Percentiles rank a stretch among this genome's conserved stretches.
phyloP scores from a whole-genome alignment of 1,140 invertebrate species.

The Cepaea nemoralis region DNA sequence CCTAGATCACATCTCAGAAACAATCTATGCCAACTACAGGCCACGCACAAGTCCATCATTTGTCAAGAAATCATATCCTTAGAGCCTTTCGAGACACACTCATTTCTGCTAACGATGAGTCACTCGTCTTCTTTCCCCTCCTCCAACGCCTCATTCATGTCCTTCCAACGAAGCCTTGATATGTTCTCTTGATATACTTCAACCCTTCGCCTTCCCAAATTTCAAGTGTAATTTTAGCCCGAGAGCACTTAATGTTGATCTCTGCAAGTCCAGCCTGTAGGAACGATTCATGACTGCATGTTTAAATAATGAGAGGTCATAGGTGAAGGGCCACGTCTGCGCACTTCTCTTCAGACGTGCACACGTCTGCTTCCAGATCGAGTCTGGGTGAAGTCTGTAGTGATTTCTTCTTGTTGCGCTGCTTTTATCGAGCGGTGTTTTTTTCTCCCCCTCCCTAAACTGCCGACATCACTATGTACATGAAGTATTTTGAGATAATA shows the following conservation, averaged over 20 bases:
- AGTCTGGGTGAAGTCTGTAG: no score
- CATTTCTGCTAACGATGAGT: not conserved
- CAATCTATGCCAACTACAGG: no score
- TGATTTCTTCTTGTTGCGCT: no score
- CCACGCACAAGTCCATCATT: no score
- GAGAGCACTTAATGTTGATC: slow-evolving; percentile 1
- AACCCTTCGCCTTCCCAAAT: not conserved
- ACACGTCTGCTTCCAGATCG: no score
- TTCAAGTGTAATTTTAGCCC: not conserved
- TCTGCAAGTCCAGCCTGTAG: not conserved
- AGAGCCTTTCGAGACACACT: not conserved
- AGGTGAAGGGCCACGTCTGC: not conserved
- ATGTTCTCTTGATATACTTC: not conserved
- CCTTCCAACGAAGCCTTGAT: not conserved
- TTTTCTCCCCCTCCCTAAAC: no score
- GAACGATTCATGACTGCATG: not conserved
- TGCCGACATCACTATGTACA: no score
- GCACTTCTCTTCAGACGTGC: no score
- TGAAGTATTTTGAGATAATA: no score
- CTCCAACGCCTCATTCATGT: not conserved
- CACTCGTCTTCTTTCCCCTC: not conserved
- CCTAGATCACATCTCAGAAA: no score
- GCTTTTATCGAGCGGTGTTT: no score
- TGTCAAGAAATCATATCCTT: no score
- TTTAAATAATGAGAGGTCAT: slow-evolving; percentile 7